These are phyloP conservation scores for Oryzias curvinotus DNA, from an alignment of 2,113 vertebrate genomes.

Conservation along the genomic window DNA sequence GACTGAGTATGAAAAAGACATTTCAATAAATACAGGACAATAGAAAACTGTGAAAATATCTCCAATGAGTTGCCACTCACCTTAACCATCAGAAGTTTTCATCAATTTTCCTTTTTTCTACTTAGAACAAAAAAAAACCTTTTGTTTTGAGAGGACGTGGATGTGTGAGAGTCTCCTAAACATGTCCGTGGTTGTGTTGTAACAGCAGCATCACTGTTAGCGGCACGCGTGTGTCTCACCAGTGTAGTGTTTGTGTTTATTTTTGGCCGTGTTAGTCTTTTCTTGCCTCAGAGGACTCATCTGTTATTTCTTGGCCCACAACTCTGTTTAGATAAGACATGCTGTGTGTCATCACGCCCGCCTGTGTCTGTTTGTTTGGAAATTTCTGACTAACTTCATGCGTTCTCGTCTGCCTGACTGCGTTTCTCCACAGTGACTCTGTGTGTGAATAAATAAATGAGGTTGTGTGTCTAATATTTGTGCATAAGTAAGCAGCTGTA, in stretches of 20 bases:
- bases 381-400: conserved; percentile 2
- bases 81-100: too few species aligned
- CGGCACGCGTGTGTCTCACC: background rate
- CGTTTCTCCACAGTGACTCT: background rate
- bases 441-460: background rate
- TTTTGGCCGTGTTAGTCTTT: conserved; percentile 10
- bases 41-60: too few species aligned
- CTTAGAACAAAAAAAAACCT: too few species aligned
- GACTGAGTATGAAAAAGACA: too few species aligned
- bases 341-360: conserved; percentile 39
- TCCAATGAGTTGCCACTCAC: too few species aligned
- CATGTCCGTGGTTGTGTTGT: background rate
- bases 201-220: background rate
- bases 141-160: background rate
- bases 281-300: conserved; percentile 17
- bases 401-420: background rate
- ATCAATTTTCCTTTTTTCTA: too few species aligned
- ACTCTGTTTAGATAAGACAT: conserved; percentile 36
- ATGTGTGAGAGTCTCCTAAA: background rate
- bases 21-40: too few species aligned
- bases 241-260: conserved; percentile 8
- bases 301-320: conserved; percentile 28
- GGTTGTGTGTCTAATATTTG: too few species aligned
- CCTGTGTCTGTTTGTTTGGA: conserved; percentile 8
- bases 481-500: too few species aligned